Evolutionary conservation across 2,113 vertebrate genomes (phyloP).

Genomic region (Barnardius zonarius): DNA sequence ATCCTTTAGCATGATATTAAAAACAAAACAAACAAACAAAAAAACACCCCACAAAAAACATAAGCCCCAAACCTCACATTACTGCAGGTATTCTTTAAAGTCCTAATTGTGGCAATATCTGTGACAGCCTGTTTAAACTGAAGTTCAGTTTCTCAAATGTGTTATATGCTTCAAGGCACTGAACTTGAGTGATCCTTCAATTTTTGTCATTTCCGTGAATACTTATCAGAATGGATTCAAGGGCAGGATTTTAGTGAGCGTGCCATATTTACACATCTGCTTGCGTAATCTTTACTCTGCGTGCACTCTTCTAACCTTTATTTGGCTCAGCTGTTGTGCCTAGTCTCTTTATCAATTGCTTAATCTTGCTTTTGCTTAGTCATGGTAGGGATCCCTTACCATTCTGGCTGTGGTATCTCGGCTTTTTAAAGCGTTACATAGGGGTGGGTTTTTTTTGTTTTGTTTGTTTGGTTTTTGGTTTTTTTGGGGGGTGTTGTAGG

Average conservation of each 20-base stretch:
- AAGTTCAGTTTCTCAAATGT: not conserved
- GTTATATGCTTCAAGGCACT: not conserved
- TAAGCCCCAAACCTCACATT: not conserved
- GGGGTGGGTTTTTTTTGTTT: not conserved
- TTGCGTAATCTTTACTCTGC: constrained; percentile 29
- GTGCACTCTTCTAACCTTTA: not conserved
- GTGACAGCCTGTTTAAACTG: not conserved
- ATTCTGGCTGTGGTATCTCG: not conserved
- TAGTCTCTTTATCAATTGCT: constrained; percentile 19
- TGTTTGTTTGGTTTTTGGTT: too few species aligned
- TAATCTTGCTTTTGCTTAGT: constrained; percentile 67
- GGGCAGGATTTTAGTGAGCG: constrained; percentile 10
- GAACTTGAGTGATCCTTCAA: not conserved
- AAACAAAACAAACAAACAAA: not conserved
- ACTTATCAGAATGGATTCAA: not conserved
- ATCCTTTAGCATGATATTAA: not conserved
- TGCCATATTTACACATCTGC: not conserved
- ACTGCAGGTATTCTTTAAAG: not conserved
- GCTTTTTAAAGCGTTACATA: not conserved
- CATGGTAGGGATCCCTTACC: constrained; percentile 28
- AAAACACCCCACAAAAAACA: too few species aligned
- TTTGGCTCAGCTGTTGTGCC: not conserved
- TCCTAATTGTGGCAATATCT: not conserved
- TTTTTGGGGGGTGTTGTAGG: not conserved
- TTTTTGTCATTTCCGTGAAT: not conserved